Conservation (phyloP, 2,797 vertebrate genomes). For the Enteromius anoplus region DNA sequence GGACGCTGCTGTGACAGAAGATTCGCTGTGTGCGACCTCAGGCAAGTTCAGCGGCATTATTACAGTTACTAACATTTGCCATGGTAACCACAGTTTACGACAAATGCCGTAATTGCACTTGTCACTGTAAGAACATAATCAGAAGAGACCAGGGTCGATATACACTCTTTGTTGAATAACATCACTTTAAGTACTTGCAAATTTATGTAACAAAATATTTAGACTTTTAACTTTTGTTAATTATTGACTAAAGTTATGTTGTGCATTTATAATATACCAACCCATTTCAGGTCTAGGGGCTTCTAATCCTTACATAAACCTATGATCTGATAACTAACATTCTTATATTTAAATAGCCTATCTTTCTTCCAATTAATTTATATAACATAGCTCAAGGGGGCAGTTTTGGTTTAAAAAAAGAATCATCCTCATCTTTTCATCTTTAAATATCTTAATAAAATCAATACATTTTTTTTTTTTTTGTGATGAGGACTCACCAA, state of each 20-base stretch:
- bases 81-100: constrained; percentile 9
- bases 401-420: too few relatives aligned
- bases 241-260: neutral
- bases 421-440: too few relatives aligned
- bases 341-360: too few relatives aligned
- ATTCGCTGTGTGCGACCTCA: constrained; percentile 23
- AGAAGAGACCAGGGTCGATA: neutral
- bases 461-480: too few relatives aligned
- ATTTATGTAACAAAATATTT: neutral
- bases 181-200: neutral
- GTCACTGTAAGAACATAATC: neutral
- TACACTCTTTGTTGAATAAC: neutral
- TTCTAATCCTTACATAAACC: too few relatives aligned
- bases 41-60: constrained; percentile 35
- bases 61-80: neutral
- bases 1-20: constrained; percentile 39
- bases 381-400: too few relatives aligned
- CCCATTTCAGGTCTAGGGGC: neutral
- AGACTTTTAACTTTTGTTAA: neutral
- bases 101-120: neutral
- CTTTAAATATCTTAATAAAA: too few relatives aligned
- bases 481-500: neutral
- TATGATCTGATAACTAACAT: too few relatives aligned
- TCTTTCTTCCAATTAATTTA: too few relatives aligned
- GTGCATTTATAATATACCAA: neutral